These are phyloP conservation scores for Notiomystis cincta DNA, from an alignment of 2,113 vertebrate species.

Conservation along the genomic window DNA sequence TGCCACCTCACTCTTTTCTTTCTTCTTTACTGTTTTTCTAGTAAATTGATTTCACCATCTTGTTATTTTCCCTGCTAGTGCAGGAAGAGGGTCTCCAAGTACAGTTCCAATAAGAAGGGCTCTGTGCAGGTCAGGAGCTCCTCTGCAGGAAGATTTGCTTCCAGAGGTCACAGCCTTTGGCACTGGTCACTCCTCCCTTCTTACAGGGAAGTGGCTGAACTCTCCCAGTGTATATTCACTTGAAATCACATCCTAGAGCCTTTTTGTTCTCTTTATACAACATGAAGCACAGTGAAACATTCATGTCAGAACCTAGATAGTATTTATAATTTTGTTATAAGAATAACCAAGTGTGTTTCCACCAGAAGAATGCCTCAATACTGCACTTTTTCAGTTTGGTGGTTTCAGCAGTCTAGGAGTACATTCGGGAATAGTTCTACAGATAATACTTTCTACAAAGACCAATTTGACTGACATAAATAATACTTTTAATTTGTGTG, in stretches of 20 bases:
- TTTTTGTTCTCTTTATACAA: neutral
- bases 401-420: neutral
- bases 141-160: neutral
- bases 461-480: neutral
- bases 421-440: neutral
- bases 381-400: neutral
- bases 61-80: neutral
- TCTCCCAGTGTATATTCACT: rapidly evolving
- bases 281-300: neutral
- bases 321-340: neutral
- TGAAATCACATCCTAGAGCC: neutral
- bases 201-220: no score
- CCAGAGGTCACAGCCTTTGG: neutral
- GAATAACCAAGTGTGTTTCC: neutral
- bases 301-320: neutral
- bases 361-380: neutral
- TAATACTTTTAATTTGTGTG: neutral
- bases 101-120: neutral
- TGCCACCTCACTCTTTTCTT: neutral
- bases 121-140: neutral
- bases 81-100: neutral
- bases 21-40: neutral
- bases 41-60: neutral
- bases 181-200: neutral
- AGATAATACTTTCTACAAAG: neutral